These are phyloP conservation scores for Macrosiphum euphorbiae DNA, from an alignment of 2,888 invertebrate genomes.

Conservation along the genomic window DNA sequence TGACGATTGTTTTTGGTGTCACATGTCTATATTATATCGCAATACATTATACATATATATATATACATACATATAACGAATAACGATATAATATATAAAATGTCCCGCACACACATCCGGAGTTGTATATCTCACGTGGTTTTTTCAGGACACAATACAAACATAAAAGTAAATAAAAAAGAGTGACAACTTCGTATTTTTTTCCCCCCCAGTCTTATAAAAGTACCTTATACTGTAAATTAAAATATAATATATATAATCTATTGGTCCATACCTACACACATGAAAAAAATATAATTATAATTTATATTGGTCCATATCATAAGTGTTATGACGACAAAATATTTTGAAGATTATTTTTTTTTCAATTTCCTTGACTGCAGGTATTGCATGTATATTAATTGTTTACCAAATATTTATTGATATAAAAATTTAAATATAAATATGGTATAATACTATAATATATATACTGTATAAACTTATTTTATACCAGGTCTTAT, in stretches of 20 bases:
- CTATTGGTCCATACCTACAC: background rate
- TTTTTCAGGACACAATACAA: background rate
- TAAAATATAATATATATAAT: background rate
- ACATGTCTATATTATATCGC: background rate
- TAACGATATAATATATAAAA: background rate
- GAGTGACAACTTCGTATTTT: background rate
- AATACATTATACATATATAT: background rate
- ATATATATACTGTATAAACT: background rate
- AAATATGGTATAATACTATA: too few species aligned
- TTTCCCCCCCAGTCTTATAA: background rate
- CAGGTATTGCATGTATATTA: background rate
- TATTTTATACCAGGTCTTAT: too few species aligned
- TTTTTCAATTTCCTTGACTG: background rate
- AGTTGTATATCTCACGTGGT: background rate
- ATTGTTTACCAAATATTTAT: background rate
- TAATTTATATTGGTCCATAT: background rate
- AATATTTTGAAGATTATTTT: background rate
- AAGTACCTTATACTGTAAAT: background rate
- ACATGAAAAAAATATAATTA: background rate
- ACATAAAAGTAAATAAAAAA: background rate
- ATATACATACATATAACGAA: background rate
- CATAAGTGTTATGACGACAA: background rate
- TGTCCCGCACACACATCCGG: background rate
- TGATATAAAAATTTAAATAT: too few species aligned
- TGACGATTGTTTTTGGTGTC: slow-evolving; percentile 36